A percentile compares a stretch with the other conserved stretches of the same genome.
These are phyloP conservation scores for Pseudomugil tenellus DNA, from an alignment of 2,797 vertebrate species.

Conservation along the genomic window DNA sequence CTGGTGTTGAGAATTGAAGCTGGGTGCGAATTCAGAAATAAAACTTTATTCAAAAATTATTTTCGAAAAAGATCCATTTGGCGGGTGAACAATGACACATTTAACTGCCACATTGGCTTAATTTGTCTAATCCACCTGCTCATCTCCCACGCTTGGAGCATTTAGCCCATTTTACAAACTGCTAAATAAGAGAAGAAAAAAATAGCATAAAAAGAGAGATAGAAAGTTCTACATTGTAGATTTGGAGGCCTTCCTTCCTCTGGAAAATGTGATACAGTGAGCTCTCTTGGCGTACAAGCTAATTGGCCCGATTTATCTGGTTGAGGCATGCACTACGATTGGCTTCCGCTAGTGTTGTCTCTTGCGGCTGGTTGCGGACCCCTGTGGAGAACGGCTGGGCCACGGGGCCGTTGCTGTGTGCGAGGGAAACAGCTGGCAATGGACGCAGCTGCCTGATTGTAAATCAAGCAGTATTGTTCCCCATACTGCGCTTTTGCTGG, in stretches of 20 bases:
- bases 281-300: slow-evolving; percentile 50
- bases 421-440: slow-evolving; percentile 73
- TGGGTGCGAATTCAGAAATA: slow-evolving; percentile 27
- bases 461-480: slow-evolving; percentile 80
- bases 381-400: slow-evolving; percentile 68
- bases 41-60: slow-evolving; percentile 30
- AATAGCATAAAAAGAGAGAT: not conserved
- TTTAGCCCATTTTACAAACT: slow-evolving; percentile 35
- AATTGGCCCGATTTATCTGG: slow-evolving; percentile 74
- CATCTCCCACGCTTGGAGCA: slow-evolving; percentile 24
- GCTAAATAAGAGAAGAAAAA: slow-evolving; percentile 6
- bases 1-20: slow-evolving; percentile 28
- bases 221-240: slow-evolving; percentile 24
- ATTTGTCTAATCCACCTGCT: slow-evolving; percentile 54
- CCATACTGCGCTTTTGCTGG: slow-evolving; percentile 37
- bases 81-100: slow-evolving; percentile 29
- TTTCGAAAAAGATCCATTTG: slow-evolving; percentile 11
- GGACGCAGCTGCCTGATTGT: slow-evolving; percentile 83
- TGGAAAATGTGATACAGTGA: slow-evolving; percentile 33
- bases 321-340: slow-evolving; percentile 46
- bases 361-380: slow-evolving; percentile 66
- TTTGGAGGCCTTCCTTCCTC: slow-evolving; percentile 26
- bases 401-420: slow-evolving; percentile 49
- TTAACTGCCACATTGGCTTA: slow-evolving; percentile 41
- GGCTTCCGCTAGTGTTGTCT: slow-evolving; percentile 66